Percentiles rank a stretch among this genome's conserved stretches.
phyloP scores from a whole-genome alignment of 30 jellyfish, hydroid and myxozoan species.

The Turritopsis dohrnii region DNA sequence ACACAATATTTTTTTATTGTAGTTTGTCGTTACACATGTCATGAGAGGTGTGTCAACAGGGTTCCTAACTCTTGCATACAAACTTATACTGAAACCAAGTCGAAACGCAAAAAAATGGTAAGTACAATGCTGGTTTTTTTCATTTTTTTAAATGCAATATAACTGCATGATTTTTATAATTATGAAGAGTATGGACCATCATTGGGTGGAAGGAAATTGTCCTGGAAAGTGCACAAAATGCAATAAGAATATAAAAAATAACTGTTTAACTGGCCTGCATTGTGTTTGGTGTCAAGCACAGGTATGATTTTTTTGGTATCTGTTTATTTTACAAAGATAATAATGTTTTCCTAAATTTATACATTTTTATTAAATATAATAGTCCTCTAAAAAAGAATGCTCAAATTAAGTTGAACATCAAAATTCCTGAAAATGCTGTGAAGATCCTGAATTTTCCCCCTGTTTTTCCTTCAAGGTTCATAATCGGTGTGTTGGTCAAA shows the following conservation, averaged over 20 bases:
- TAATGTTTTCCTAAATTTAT: neutral
- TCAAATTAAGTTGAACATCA: too few relatives aligned
- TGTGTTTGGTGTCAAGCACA: conserved; percentile 94
- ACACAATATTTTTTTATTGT: neutral
- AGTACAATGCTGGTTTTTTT: conserved; percentile 3
- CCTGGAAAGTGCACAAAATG: conserved; percentile 92
- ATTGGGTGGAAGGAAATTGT: conserved; percentile 92
- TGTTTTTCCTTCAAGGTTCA: conserved; percentile 60
- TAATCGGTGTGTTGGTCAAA: conserved; percentile 74
- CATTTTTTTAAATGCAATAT: neutral
- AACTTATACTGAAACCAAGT: conserved; percentile 62
- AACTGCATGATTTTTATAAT: neutral
- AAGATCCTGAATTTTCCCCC: neutral
- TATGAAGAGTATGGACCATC: conserved; percentile 73
- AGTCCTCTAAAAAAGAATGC: too few relatives aligned
- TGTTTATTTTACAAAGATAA: neutral
- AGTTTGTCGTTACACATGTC: conserved; percentile 89
- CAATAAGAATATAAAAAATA: conserved; percentile 59
- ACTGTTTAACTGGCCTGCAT: conserved; percentile 85
- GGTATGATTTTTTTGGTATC: conserved; percentile 35
- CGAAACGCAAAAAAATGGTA: conserved; percentile 60
- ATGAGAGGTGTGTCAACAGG: conserved; percentile 84
- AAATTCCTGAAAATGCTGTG: too few relatives aligned
- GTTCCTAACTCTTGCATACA: conserved; percentile 90
- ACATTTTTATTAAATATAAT: too few relatives aligned